These are phyloP conservation scores for Morone chrysops DNA, from an alignment of 2,113 vertebrate species.

Conservation along the genomic window DNA sequence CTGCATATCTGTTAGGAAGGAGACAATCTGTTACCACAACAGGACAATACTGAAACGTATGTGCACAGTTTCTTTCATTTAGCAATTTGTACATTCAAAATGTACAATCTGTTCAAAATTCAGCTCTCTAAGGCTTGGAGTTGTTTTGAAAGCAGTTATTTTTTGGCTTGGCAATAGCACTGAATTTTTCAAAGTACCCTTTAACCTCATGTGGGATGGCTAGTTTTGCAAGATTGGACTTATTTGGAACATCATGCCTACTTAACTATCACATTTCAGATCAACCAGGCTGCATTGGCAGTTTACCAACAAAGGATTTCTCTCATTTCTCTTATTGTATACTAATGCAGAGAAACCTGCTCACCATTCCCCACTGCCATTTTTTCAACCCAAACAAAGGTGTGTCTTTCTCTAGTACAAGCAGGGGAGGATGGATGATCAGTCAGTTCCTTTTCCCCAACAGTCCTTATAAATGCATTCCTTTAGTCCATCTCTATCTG, in stretches of 20 bases:
- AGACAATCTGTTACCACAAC: conserved; percentile 21
- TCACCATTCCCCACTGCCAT: background rate
- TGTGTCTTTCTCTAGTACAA: background rate
- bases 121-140: background rate
- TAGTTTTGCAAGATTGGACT: conserved; percentile 27
- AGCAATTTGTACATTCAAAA: background rate
- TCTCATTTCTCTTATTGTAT: conserved; percentile 7
- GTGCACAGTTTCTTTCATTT: background rate
- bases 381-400: conserved; percentile 13
- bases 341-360: background rate
- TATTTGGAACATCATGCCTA: conserved; percentile 31
- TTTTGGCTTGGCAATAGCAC: background rate
- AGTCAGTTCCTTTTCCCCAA: conserved; percentile 4
- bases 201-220: conserved; percentile 29
- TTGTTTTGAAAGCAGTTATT: background rate
- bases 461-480: conserved; percentile 23
- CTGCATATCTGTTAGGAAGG: conserved; percentile 72
- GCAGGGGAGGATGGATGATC: conserved; percentile 1
- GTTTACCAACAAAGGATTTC: background rate
- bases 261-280: conserved; percentile 34
- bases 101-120: background rate
- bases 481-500: conserved; percentile 14
- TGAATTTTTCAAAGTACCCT: background rate
- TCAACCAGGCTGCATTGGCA: background rate
- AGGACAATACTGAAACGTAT: background rate